Percentiles rank a stretch among this genome's conserved stretches.
Evolutionary conservation across 2,888 invertebrate species (phyloP).

Genomic region (Aproaerema taeniolella): DNA sequence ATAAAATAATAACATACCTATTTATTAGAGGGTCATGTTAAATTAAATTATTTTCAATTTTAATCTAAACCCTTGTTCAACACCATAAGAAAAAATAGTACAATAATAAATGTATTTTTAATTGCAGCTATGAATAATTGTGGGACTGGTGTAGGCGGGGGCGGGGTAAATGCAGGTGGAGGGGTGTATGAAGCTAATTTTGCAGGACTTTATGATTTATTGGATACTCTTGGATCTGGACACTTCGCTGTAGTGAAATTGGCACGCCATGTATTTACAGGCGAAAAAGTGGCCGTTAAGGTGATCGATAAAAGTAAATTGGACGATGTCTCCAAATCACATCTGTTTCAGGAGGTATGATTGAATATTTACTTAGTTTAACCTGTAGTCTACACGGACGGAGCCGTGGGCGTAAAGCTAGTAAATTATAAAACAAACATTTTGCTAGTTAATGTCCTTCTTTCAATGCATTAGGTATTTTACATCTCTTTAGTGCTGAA

Average conservation of each 20-base stretch:
- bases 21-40: too few relatives aligned
- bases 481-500: too few relatives aligned
- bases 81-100: too few relatives aligned
- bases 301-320: constrained; percentile 99
- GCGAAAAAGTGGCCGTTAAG: constrained; percentile 98
- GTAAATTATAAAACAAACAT: too few relatives aligned
- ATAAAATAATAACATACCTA: too few relatives aligned
- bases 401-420: too few relatives aligned
- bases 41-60: too few relatives aligned
- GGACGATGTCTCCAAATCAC: constrained; percentile 96
- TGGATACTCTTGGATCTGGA: constrained; percentile 97
- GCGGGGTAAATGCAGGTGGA: constrained; percentile 47
- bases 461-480: too few relatives aligned
- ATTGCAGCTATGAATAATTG: constrained; percentile 53
- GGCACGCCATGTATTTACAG: constrained; percentile 98
- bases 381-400: too few relatives aligned
- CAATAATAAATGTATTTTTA: constrained; percentile 10
- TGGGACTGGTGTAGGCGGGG: constrained; percentile 44
- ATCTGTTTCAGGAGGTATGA: constrained; percentile 96
- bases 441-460: too few relatives aligned
- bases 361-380: too few relatives aligned
- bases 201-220: constrained; percentile 97
- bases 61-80: neutral
- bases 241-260: constrained; percentile 99
- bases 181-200: constrained; percentile 90